Percentiles rank a stretch among this genome's conserved stretches.
Evolutionary conservation across 2,113 vertebrate genomes (phyloP).

Genomic region (Chitala chitala): DNA sequence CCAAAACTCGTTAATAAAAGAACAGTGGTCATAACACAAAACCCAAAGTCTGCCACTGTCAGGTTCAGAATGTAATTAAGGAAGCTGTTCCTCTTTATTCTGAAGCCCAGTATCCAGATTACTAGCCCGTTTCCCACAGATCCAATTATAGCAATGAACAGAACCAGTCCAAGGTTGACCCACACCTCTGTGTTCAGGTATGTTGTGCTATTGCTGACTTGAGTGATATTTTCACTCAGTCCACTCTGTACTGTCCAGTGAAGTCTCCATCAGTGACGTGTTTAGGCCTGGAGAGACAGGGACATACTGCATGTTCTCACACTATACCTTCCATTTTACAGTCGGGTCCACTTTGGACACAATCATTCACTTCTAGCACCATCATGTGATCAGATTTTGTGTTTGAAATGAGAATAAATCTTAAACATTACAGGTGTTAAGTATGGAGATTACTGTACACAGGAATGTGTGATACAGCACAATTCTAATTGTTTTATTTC

Average conservation of each 20-base stretch:
- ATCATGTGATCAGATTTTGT: too few species aligned
- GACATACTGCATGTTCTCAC: too few species aligned
- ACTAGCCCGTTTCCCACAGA: background rate
- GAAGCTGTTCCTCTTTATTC: background rate
- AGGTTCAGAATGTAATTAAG: conserved; percentile 3
- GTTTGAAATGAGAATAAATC: too few species aligned
- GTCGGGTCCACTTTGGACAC: too few species aligned
- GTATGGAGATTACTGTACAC: too few species aligned
- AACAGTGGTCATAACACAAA: background rate
- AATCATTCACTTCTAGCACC: too few species aligned
- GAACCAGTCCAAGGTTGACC: background rate
- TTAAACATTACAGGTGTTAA: too few species aligned
- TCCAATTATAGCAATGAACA: background rate
- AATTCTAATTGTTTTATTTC: too few species aligned
- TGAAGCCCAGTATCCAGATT: conserved; percentile 1
- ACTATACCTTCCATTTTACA: too few species aligned
- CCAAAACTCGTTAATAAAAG: background rate
- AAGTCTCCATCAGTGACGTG: too few species aligned
- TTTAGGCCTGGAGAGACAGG: too few species aligned
- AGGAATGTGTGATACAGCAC: too few species aligned
- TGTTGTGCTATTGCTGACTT: background rate
- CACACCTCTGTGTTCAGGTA: background rate
- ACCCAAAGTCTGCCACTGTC: conserved; percentile 7
- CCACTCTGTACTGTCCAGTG: background rate
- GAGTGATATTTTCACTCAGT: background rate